Conservation (phyloP, 2,888 invertebrate genomes). For the Masnerella sp. region DNA sequence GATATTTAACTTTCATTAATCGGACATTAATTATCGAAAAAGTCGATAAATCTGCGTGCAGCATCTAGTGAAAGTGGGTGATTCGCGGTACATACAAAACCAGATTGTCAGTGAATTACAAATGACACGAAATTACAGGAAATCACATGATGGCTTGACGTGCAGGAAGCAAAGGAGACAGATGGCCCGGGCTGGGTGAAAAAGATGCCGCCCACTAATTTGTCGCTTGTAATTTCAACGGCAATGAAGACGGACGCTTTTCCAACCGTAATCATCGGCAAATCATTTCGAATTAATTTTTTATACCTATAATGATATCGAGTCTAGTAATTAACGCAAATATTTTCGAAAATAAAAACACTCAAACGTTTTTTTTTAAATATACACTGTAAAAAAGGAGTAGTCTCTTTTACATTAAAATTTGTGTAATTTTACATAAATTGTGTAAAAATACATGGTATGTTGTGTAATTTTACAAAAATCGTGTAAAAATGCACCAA, state of each 20-base stretch:
- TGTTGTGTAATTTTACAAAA: no score
- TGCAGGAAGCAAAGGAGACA: slow-evolving; percentile 42
- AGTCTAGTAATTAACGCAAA: no score
- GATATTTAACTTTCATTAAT: no score
- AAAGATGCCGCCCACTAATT: slow-evolving; percentile 48
- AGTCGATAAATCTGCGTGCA: slow-evolving; percentile 31
- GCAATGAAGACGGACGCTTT: slow-evolving; percentile 23
- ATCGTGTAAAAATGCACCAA: no score
- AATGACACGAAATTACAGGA: slow-evolving; percentile 49
- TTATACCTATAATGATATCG: no score
- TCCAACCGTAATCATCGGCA: slow-evolving; percentile 15
- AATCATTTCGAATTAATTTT: slow-evolving; percentile 19
- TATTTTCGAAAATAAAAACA: no score
- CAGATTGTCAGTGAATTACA: slow-evolving; percentile 45
- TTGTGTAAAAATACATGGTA: no score
- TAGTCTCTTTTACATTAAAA: no score
- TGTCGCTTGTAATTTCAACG: slow-evolving; percentile 33
- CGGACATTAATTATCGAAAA: slow-evolving; percentile 34
- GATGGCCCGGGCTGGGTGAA: slow-evolving; percentile 31
- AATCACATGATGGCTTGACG: slow-evolving; percentile 41
- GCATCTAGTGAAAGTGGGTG: slow-evolving; percentile 15
- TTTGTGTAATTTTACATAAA: no score
- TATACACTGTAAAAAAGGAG: no score
- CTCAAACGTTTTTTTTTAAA: no score
- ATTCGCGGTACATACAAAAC: slow-evolving; percentile 18